Evolutionary conservation across 2,797 vertebrate species (phyloP).

Genomic region (Peromyscus attwateri): DNA sequence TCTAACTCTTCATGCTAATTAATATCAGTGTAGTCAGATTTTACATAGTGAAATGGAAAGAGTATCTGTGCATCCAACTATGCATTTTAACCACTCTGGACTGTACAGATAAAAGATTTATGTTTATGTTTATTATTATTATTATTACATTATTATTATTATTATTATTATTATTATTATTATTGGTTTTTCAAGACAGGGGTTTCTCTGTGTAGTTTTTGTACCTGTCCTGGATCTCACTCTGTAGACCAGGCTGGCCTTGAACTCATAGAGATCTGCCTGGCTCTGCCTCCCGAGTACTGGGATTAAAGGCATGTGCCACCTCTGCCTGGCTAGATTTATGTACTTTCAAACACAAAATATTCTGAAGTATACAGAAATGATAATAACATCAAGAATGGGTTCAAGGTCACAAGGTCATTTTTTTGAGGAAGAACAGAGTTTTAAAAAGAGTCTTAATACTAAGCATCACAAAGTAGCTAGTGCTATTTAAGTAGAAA

Average conservation of each 20-base stretch:
- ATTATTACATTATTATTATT: too few relatives aligned
- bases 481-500: neutral
- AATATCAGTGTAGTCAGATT: constrained; percentile 42
- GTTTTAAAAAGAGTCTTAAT: neutral
- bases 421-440: constrained; percentile 22
- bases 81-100: neutral
- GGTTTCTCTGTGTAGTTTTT: too few relatives aligned
- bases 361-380: constrained; percentile 47
- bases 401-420: constrained; percentile 18
- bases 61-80: neutral
- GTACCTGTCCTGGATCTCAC: too few relatives aligned
- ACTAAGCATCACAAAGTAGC: constrained; percentile 21
- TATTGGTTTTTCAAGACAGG: too few relatives aligned
- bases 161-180: too few relatives aligned
- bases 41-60: constrained; percentile 18
- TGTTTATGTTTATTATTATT: too few relatives aligned
- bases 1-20: constrained; percentile 56
- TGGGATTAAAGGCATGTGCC: too few relatives aligned
- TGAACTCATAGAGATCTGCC: too few relatives aligned
- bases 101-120: constrained; percentile 44
- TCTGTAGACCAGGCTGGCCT: too few relatives aligned
- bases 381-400: constrained; percentile 52
- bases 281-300: too few relatives aligned
- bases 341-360: constrained; percentile 54
- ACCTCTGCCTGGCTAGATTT: neutral